Percentiles rank a stretch among this genome's conserved stretches.
phyloP scores from a whole-genome alignment of 1,140 invertebrate genomes.

The Zaprionus vittiger region DNA sequence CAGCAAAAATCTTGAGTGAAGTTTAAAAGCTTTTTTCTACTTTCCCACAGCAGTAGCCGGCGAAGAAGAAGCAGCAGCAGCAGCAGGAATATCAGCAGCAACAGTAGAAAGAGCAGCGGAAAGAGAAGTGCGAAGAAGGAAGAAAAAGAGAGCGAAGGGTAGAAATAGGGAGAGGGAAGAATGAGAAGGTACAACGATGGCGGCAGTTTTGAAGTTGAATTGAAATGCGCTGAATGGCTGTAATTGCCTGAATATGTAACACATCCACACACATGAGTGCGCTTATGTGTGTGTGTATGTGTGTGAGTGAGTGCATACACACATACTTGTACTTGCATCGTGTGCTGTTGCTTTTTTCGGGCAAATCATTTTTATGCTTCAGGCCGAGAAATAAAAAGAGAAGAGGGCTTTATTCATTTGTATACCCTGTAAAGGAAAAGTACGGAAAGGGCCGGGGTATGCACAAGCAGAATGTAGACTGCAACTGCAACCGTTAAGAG shows the following conservation, averaged over 20 bases:
- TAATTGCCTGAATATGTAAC: constrained; percentile 82
- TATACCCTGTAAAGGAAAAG: constrained; percentile 4
- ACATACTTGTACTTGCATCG: constrained; percentile 12
- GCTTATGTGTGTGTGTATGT: constrained; percentile 51
- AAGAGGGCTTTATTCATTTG: constrained; percentile 66
- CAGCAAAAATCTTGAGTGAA: constrained; percentile 79
- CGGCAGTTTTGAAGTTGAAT: constrained; percentile 80
- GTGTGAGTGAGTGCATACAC: constrained; percentile 19
- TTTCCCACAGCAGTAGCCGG: constrained; percentile 40
- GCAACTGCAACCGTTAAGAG: not conserved
- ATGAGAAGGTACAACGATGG: constrained; percentile 15
- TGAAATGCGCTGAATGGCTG: constrained; percentile 81
- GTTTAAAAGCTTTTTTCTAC: constrained; percentile 80
- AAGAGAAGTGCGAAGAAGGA: not conserved
- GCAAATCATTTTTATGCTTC: constrained; percentile 72
- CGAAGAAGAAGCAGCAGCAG: not conserved
- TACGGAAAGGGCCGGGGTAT: not conserved
- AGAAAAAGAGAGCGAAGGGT: not conserved
- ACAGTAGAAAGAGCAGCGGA: constrained; percentile 10
- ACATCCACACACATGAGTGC: constrained; percentile 77
- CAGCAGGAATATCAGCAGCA: not conserved
- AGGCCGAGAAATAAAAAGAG: constrained; percentile 56
- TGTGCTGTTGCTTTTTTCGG: constrained; percentile 54
- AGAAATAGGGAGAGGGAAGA: not conserved
- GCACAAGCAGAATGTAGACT: not conserved